phyloP scores from a whole-genome alignment of 2,888 invertebrate species.

The Pilophorus perplexus region DNA sequence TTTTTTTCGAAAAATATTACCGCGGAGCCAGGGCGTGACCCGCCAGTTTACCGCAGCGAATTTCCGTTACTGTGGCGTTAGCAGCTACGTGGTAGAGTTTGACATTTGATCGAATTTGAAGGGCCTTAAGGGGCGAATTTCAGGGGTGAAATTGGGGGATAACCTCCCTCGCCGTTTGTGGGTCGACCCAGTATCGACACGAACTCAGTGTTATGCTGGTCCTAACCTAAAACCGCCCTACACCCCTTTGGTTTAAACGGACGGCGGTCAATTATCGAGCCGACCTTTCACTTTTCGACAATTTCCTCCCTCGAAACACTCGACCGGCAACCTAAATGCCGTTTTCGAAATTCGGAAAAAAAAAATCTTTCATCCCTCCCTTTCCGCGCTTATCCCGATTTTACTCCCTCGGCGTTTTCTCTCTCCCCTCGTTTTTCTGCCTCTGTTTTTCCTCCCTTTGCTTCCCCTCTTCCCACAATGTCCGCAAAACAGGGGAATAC shows the following conservation, averaged over 20 bases:
- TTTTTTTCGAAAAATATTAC: too few species aligned
- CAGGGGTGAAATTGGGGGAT: constrained; percentile 2
- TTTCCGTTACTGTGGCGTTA: not conserved
- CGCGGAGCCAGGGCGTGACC: constrained; percentile 37
- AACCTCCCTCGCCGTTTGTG: constrained; percentile 17
- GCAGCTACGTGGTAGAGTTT: not conserved
- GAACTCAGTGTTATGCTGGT: not conserved
- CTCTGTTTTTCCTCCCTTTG: not conserved
- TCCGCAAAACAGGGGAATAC: not conserved
- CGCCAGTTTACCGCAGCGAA: constrained; percentile 11
- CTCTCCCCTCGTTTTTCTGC: not conserved
- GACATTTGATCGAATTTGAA: too few species aligned
- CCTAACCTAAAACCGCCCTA: constrained; percentile 11
- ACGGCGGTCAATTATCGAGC: constrained; percentile 10
- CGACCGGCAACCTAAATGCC: not conserved
- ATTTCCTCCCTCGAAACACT: not conserved
- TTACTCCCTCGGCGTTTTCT: too few species aligned
- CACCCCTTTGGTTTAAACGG: not conserved
- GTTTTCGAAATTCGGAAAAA: too few species aligned
- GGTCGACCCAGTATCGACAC: constrained; percentile 34
- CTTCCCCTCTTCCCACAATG: not conserved
- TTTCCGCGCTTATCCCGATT: not conserved
- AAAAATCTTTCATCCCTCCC: not conserved
- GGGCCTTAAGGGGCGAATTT: too few species aligned
- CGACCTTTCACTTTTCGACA: not conserved